Base-by-base conservation (phyloP, 1,140 invertebrate genomes). In the Nasonia giraulti region DNA sequence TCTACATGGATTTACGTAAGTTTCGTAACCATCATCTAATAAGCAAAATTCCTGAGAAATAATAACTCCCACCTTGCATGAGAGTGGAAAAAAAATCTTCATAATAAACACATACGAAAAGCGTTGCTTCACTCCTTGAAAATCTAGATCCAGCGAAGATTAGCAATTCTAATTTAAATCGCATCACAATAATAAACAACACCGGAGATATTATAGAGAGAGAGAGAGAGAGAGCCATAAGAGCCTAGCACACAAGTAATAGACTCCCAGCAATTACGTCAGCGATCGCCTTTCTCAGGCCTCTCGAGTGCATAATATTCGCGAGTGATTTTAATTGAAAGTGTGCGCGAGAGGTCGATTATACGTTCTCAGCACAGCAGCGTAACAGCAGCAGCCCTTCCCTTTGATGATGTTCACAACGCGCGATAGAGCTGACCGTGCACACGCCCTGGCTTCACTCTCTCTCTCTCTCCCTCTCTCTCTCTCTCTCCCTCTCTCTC, bases 81-180 rank as follows among this genome's bases (percentile, higher is more conserved):
- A n/a, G 55, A 62, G n/a, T 62, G 55, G 2, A 62, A 44, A 62
- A 62, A 62, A 62, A 62, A 62, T 62, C 20, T 62, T 62, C 55
- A 62, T 62, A 62, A 62, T 62, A 62, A n/a, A 62, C 17, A 62
- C 55, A 17, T 62, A 6, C 17, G 17, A 62, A 62, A 62, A 62
- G 55, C 55, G n/a, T 6, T 62, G 17, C 3, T 62, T n/a, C 7
- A 62, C 17, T 2, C 17, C 55, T 62, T 62, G 55, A 62, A 62
- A 62, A 62, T 62, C 55, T 62, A 62, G 55, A 62, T 62, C 55
- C 7, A 44, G 44, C 20, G 14, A n/a, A 55, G 17, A 81, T 81
- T 77, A 85, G 84, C 84, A 81, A 81, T 85, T 80, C 71, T 44
- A 85, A 85, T 76, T 66, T 44, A 80, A 84, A 75, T 84, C 83